These are phyloP conservation scores for Montipora efflorescens DNA, from an alignment of 64 coral and sea anemone genomes.

Conservation along the genomic window DNA sequence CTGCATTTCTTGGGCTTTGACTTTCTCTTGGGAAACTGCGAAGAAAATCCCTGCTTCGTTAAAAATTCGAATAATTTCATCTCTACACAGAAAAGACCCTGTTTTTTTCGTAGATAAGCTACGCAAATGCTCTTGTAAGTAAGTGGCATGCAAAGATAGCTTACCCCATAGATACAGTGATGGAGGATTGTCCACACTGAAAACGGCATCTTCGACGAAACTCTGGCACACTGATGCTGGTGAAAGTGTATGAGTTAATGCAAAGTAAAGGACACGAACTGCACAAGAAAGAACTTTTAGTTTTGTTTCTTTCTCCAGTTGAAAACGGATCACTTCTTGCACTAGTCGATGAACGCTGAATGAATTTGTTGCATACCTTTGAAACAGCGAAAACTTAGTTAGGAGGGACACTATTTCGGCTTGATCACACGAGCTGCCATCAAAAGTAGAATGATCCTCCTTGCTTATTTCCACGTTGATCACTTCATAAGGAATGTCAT, in stretches of 20 bases:
- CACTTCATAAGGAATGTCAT: conserved; percentile 82
- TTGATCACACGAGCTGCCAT: conserved; percentile 19
- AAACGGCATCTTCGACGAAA: conserved; percentile 61
- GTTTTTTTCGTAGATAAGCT: background rate
- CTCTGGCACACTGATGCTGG: conserved; percentile 55
- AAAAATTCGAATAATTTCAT: conserved; percentile 56
- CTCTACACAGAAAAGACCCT: conserved; percentile 50
- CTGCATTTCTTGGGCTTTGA: conserved; percentile 72
- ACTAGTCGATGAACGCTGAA: conserved; percentile 82
- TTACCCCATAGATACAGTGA: conserved; percentile 78
- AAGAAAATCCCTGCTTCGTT: conserved; percentile 82
- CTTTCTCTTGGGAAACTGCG: conserved; percentile 74
- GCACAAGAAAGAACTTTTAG: conserved; percentile 38
- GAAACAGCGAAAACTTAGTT: conserved; percentile 92
- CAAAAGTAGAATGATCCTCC: background rate
- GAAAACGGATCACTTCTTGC: conserved; percentile 78
- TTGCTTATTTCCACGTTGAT: conserved; percentile 73
- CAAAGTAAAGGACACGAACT: conserved; percentile 47
- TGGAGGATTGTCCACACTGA: conserved; percentile 55
- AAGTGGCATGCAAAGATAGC: conserved; percentile 53
- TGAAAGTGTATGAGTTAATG: conserved; percentile 34
- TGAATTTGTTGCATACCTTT: conserved; percentile 50
- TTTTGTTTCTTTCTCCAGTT: conserved; percentile 12
- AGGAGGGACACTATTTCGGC: conserved; percentile 56
- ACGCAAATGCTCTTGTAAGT: conserved; percentile 56